Evolutionary conservation across 2,113 vertebrate species (phyloP), one percentile per base, ranked within the genome.

Genomic region (Psilopsiagon aurifrons): DNA sequence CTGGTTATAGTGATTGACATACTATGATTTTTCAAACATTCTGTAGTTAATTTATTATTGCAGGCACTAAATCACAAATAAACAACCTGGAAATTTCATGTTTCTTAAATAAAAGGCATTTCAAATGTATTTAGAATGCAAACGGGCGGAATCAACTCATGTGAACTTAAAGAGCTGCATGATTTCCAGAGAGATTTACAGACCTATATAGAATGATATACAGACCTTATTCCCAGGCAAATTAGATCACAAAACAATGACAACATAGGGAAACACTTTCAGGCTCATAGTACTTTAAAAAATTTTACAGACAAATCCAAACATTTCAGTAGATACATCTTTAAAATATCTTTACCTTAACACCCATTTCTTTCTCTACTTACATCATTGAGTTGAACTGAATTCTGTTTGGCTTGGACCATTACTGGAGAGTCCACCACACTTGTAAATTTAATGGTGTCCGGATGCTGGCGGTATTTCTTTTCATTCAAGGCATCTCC

Each of bases 371-470:
- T 52, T 8, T 24, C 49, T 11, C 37, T 91, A 95, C 98, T 98
- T 91, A 99, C 99, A 95, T 97, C 95, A 66, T 98, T 99, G 86
- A 98, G 93, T 88, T 99, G 99, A 97, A 98, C 97, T n/a, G 99
- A 98, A 86, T 99, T 99, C 95, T 98, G 67, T 86, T 99, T 99
- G 46, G 98, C 98, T 95, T 99, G 98, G 88, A 99, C 98, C 99
- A 99, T 99, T 86, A 97, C 98, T 13, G 99, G 99, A 46, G 98
- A 98, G 95, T 99, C 98, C 10, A 95, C 75, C 9, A 97, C 63
- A 29, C 98, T 98, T 51, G 98, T 98, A 88, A 98, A 98, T 74
- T 97, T 98, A 91, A 98, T 75, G 22, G 94, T 98, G 44, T 97
- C 97, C 1, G 98, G 98, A 75, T 97, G 98, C 83, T 98, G 98